Conservation (phyloP, 2,797 vertebrate species). For the Trachurus trachurus region DNA sequence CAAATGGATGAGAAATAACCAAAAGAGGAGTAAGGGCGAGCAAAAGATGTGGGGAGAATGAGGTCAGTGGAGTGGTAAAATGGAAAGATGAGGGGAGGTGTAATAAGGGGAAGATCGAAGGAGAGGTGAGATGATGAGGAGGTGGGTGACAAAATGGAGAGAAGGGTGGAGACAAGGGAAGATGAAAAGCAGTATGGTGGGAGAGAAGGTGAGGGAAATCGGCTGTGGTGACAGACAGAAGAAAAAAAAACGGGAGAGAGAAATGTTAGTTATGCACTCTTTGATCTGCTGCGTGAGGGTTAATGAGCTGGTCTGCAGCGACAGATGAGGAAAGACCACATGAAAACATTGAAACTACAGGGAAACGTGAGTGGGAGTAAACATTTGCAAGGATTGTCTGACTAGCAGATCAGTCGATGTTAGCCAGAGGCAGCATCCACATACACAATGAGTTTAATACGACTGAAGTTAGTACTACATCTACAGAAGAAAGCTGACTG, state of each 20-base stretch:
- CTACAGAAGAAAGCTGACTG: neutral
- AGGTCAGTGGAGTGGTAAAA: conserved; percentile 63
- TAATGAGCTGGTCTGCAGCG: conserved; percentile 16
- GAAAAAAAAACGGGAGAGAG: neutral
- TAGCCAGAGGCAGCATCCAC: neutral
- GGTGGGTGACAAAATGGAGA: conserved; percentile 20
- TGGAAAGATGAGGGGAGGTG: conserved; percentile 41
- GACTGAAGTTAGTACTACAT: neutral
- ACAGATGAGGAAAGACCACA: neutral
- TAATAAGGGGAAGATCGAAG: conserved; percentile 34
- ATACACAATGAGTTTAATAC: neutral
- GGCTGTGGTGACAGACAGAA: neutral
- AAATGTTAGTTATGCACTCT: conserved; percentile 12
- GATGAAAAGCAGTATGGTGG: neutral
- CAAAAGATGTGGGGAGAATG: conserved; percentile 62
- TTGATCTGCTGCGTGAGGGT: neutral
- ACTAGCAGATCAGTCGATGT: neutral
- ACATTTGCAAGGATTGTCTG: neutral
- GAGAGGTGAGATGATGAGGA: conserved; percentile 32
- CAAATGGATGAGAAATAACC: conserved; percentile 64
- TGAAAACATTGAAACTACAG: neutral
- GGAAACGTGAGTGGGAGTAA: neutral
- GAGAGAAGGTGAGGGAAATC: conserved; percentile 3
- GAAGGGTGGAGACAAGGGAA: neutral
- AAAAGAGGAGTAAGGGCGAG: conserved; percentile 34